Evolutionary conservation across 2,797 vertebrate species (phyloP).

Genomic region (Alfaro cultratus): DNA sequence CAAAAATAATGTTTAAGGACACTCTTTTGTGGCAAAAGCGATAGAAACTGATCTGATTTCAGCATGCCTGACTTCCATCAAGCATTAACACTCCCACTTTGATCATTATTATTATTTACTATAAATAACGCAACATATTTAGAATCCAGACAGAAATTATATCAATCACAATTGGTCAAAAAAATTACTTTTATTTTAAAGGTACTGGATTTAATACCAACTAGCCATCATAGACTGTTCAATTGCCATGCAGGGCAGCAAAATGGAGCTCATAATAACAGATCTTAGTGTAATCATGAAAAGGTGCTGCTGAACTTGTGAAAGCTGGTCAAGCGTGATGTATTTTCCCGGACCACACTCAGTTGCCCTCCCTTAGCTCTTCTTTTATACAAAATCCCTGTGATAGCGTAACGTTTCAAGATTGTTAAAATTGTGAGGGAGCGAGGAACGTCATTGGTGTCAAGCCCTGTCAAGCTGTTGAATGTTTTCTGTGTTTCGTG

Average conservation of each 20-base stretch:
- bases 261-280: background rate
- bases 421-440: constrained; percentile 52
- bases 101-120: too few species aligned
- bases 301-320: constrained; percentile 18
- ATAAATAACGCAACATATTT: too few species aligned
- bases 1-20: background rate
- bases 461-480: constrained; percentile 38
- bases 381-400: constrained; percentile 15
- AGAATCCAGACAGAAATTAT: background rate
- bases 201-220: background rate
- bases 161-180: background rate
- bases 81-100: too few species aligned
- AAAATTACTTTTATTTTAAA: background rate
- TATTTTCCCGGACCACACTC: constrained; percentile 8
- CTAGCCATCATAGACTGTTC: background rate
- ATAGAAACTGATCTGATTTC: background rate
- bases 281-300: background rate
- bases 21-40: background rate
- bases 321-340: constrained; percentile 12
- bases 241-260: background rate
- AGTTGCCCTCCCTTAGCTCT: constrained; percentile 17
- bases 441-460: constrained; percentile 65
- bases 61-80: background rate
- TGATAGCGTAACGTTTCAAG: background rate
- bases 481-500: constrained; percentile 9